A percentile compares a stretch with the other conserved stretches of the same genome.
Conservation (phyloP, 2,797 vertebrate genomes). For the Acropternis orthonyx region DNA sequence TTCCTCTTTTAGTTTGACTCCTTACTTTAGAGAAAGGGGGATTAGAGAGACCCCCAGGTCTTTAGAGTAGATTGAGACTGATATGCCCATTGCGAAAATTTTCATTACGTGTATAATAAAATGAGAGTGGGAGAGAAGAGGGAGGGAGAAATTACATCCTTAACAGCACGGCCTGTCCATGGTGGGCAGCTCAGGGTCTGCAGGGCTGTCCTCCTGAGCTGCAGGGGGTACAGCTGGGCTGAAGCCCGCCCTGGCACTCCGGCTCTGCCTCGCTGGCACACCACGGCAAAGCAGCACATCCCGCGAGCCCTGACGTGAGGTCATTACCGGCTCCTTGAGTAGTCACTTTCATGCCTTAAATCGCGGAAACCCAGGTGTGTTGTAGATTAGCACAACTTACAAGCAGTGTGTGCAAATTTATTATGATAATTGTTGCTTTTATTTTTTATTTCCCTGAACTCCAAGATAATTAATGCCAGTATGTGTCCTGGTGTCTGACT, state of each 20-base stretch:
- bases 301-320: conserved; percentile 41
- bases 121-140: not conserved
- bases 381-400: conserved; percentile 77
- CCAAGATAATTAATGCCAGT: conserved; percentile 83
- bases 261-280: conserved; percentile 42
- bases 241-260: not conserved
- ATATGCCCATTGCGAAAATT: conserved; percentile 41
- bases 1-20: conserved; percentile 54
- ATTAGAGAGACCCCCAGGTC: conserved; percentile 45
- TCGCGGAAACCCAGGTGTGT: conserved; percentile 77
- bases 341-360: conserved; percentile 66
- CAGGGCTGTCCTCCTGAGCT: not conserved
- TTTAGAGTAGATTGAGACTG: conserved; percentile 31
- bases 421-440: conserved; percentile 84
- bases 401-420: conserved; percentile 80
- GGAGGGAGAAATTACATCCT: not conserved
- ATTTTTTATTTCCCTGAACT: conserved; percentile 84
- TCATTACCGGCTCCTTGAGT: conserved; percentile 58
- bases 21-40: conserved; percentile 38
- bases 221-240: not conserved
- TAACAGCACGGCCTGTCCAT: not conserved
- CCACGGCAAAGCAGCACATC: conserved; percentile 49
- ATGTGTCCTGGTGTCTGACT: conserved; percentile 83
- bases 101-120: not conserved
- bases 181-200: not conserved